A percentile compares a stretch with the other conserved stretches of the same genome.
phyloP scores from a whole-genome alignment of 2,113 vertebrate species.

The Orycteropus afer region DNA sequence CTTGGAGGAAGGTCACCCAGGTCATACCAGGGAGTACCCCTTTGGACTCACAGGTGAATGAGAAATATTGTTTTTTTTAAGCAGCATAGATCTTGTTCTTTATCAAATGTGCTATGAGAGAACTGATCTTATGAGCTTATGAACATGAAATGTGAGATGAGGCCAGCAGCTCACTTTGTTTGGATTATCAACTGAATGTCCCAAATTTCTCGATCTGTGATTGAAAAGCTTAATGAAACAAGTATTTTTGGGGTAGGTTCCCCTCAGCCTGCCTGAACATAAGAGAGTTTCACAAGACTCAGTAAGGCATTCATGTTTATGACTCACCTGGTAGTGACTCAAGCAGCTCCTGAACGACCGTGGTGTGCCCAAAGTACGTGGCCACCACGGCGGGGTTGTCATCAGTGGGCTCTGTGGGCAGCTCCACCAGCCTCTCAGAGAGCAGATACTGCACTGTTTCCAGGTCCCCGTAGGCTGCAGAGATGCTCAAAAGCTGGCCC shows the following conservation, averaged over 20 bases:
- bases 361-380: constrained; percentile 89
- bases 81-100: neutral
- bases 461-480: constrained; percentile 90
- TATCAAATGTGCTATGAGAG: neutral
- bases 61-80: no score
- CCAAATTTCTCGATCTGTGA: neutral
- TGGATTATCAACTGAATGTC: no score
- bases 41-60: no score
- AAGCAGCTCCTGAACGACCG: constrained; percentile 90
- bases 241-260: neutral
- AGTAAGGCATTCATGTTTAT: rapidly evolving
- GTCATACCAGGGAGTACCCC: no score
- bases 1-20: no score
- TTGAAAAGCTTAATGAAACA: neutral
- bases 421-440: constrained; percentile 84
- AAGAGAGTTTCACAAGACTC: neutral
- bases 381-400: constrained; percentile 93
- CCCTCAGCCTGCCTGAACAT: neutral
- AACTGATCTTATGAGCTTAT: neutral
- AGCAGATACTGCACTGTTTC: constrained; percentile 91
- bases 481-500: constrained; percentile 89
- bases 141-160: no score
- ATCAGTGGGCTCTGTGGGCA: constrained; percentile 89
- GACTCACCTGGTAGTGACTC: constrained; percentile 90
- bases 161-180: neutral